Percentiles rank a stretch among this genome's conserved stretches.
phyloP scores from a whole-genome alignment of 2,888 invertebrate genomes.

The Ecliptopera silaceata region DNA sequence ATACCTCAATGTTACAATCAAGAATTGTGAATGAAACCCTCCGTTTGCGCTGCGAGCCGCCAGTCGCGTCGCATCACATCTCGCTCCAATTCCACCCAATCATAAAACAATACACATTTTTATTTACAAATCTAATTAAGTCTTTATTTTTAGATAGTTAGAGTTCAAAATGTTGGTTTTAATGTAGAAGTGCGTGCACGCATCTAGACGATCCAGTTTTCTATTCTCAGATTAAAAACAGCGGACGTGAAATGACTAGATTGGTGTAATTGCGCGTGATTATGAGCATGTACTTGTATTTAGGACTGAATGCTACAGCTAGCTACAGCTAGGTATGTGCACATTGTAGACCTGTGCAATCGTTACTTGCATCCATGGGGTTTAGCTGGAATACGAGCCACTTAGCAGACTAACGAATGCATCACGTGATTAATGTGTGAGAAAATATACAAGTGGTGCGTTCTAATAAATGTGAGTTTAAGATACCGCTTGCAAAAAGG shows the following conservation, averaged over 20 bases:
- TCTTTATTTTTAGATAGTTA: slow-evolving; percentile 9
- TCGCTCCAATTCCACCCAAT: slow-evolving; percentile 23
- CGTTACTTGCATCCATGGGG: slow-evolving; percentile 1
- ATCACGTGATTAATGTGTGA: neutral
- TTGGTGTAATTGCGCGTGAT: slow-evolving; percentile 29
- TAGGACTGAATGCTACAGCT: slow-evolving; percentile 27
- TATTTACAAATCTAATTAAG: neutral
- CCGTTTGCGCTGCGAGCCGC: slow-evolving; percentile 4
- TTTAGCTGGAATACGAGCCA: neutral
- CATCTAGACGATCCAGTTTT: slow-evolving; percentile 35
- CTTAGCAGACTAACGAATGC: neutral
- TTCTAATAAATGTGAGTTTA: too few species aligned
- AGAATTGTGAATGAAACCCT: slow-evolving; percentile 11
- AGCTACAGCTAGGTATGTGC: neutral
- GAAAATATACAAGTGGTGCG: neutral
- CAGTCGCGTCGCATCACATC: slow-evolving; percentile 24
- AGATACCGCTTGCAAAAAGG: too few species aligned
- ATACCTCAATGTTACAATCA: slow-evolving; percentile 11
- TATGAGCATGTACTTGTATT: slow-evolving; percentile 23
- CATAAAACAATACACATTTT: slow-evolving; percentile 20
- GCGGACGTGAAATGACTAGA: slow-evolving; percentile 33
- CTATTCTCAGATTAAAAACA: slow-evolving; percentile 29
- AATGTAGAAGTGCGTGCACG: slow-evolving; percentile 28
- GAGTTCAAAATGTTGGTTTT: slow-evolving; percentile 5
- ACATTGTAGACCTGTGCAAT: slow-evolving; percentile 2